These are phyloP conservation scores for Masticophis lateralis DNA, from an alignment of 2,797 vertebrate genomes.

Conservation along the genomic window DNA sequence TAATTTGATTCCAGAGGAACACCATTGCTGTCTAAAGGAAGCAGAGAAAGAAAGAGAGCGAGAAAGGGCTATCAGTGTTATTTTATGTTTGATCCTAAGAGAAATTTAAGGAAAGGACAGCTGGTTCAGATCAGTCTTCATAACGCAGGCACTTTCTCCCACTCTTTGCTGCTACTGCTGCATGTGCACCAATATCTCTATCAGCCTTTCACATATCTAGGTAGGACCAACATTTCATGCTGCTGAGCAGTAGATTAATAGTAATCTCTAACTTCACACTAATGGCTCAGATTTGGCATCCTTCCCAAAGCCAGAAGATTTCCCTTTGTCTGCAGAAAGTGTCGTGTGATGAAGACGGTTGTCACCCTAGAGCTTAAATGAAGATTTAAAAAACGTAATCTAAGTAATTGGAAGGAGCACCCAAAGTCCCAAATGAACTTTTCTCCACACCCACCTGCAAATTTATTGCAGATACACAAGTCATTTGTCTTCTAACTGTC, in stretches of 20 bases:
- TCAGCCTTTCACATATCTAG: conserved; percentile 3
- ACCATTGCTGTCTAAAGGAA: neutral
- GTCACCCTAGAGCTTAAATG: neutral
- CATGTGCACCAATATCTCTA: neutral
- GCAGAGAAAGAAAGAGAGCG: conserved; percentile 16
- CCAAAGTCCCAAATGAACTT: neutral
- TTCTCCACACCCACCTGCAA: neutral
- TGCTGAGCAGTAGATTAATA: neutral
- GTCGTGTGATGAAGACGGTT: neutral
- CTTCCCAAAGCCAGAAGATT: neutral
- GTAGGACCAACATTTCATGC: neutral
- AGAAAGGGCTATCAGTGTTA: neutral
- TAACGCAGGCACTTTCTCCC: conserved; percentile 45
- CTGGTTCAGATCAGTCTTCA: conserved; percentile 34
- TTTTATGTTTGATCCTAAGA: conserved; percentile 29
- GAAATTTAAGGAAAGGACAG: conserved; percentile 44
- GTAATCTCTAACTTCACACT: neutral
- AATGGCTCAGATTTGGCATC: neutral
- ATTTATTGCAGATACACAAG: neutral
- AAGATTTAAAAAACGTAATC: neutral
- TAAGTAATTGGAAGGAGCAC: neutral
- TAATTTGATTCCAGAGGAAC: conserved; percentile 27
- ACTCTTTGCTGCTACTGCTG: conserved; percentile 35
- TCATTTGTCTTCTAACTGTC: conserved; percentile 26
- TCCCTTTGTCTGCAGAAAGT: neutral